phyloP scores from a whole-genome alignment of 2,797 vertebrate species.

The Pempheris klunzingeri region DNA sequence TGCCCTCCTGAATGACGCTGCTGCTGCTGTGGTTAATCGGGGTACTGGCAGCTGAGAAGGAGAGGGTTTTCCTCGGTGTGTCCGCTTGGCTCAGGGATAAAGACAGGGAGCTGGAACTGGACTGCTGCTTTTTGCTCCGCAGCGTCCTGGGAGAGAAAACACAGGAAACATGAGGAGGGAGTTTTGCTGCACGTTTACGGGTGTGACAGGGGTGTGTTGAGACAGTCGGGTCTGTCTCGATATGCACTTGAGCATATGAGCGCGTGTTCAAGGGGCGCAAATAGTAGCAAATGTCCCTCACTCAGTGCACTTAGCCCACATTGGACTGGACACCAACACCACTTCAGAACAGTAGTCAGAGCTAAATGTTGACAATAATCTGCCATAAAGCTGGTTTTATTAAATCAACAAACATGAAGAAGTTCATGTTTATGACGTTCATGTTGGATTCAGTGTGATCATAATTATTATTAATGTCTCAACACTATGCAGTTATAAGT shows the following conservation, averaged over 20 bases:
- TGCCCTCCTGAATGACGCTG: constrained; percentile 63
- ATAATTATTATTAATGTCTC: neutral
- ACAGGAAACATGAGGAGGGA: constrained; percentile 2
- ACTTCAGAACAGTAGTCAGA: too few relatives aligned
- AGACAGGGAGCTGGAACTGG: constrained; percentile 68
- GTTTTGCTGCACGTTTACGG: neutral
- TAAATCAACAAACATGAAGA: neutral
- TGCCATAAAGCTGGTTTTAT: neutral
- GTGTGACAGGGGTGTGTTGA: neutral
- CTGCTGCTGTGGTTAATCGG: constrained; percentile 60
- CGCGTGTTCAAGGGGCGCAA: rapidly evolving
- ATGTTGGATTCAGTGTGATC: too few relatives aligned
- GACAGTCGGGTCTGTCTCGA: neutral
- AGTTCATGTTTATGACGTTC: neutral
- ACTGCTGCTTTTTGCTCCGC: constrained; percentile 80
- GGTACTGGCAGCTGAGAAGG: constrained; percentile 73
- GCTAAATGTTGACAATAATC: neutral
- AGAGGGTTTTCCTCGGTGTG: constrained; percentile 74
- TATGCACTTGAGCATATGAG: neutral
- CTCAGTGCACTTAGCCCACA: neutral
- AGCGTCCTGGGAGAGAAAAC: constrained; percentile 66
- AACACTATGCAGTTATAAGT: neutral
- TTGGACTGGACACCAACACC: neutral
- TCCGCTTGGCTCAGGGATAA: constrained; percentile 73
- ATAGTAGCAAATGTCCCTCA: neutral